Percentiles rank a stretch among this genome's conserved stretches.
phyloP scores from a whole-genome alignment of 2,113 vertebrate genomes.

The Macquaria ambigua region DNA sequence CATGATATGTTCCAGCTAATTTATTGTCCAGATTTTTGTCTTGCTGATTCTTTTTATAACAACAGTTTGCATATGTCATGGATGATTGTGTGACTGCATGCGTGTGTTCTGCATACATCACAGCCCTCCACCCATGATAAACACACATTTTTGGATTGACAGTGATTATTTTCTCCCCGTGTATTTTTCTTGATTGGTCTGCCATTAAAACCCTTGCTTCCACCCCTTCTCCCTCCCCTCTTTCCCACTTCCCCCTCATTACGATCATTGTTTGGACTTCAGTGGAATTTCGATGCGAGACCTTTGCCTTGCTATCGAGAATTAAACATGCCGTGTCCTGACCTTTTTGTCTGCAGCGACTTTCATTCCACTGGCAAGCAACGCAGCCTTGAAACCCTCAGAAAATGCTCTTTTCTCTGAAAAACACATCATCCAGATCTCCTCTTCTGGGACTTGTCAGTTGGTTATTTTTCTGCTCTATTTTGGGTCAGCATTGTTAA shows the following conservation, averaged over 20 bases:
- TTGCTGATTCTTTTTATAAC: not conserved
- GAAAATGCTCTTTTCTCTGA: conserved; percentile 57
- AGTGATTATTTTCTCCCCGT: conserved; percentile 59
- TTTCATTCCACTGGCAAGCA: conserved; percentile 75
- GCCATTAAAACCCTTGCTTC: conserved; percentile 48
- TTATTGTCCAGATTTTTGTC: conserved; percentile 15
- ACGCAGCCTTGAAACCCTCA: conserved; percentile 60
- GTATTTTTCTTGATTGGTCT: conserved; percentile 72
- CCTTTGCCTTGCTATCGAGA: conserved; percentile 82
- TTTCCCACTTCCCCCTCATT: conserved; percentile 56
- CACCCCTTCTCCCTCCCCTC: not conserved
- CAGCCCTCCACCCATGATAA: conserved; percentile 48
- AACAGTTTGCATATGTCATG: conserved; percentile 22
- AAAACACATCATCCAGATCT: conserved; percentile 59
- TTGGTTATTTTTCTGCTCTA: conserved; percentile 61
- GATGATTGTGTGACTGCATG: conserved; percentile 16
- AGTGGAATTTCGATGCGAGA: conserved; percentile 81
- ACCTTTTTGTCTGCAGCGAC: conserved; percentile 81
- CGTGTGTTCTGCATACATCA: conserved; percentile 27
- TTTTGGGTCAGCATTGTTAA: conserved; percentile 60
- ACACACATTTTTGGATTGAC: conserved; percentile 38
- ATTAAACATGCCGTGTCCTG: conserved; percentile 84
- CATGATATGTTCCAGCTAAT: conserved; percentile 15
- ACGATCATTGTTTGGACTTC: conserved; percentile 79
- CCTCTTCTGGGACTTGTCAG: conserved; percentile 52